A percentile compares a stretch with the other conserved stretches of the same genome.
Evolutionary conservation across 2,888 invertebrate species (phyloP).

Genomic region (Sarcophaga rosellei): DNA sequence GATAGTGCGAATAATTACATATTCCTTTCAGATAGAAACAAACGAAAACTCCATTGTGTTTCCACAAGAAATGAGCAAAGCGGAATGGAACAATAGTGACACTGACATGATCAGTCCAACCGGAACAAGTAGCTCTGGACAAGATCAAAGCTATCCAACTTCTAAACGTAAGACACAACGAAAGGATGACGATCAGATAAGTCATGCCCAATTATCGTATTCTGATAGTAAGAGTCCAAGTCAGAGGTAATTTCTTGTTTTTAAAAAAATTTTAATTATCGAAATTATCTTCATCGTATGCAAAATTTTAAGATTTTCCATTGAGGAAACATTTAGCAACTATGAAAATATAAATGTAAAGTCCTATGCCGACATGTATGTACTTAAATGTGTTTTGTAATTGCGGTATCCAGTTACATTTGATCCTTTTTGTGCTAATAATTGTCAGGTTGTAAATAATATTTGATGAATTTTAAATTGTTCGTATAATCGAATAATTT

Average conservation of each 20-base stretch:
- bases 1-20: too few relatives aligned
- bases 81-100: constrained; percentile 77
- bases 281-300: not conserved
- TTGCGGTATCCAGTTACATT: too few relatives aligned
- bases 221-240: constrained; percentile 85
- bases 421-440: too few relatives aligned
- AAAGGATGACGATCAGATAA: constrained; percentile 88
- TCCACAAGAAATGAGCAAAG: constrained; percentile 74
- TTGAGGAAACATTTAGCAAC: too few relatives aligned
- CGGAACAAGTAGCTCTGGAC: constrained; percentile 78
- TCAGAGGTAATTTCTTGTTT: constrained; percentile 83
- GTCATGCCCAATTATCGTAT: constrained; percentile 87
- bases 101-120: constrained; percentile 78
- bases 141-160: constrained; percentile 59
- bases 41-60: constrained; percentile 70
- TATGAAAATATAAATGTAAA: too few relatives aligned
- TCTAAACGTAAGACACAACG: constrained; percentile 82
- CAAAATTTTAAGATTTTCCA: not conserved
- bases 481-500: too few relatives aligned
- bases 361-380: too few relatives aligned
- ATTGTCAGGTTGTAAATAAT: too few relatives aligned
- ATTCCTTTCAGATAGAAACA: constrained; percentile 74
- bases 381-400: too few relatives aligned
- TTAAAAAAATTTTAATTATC: not conserved
- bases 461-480: too few relatives aligned